A percentile compares a stretch with the other conserved stretches of the same genome.
These are phyloP conservation scores for Ephestia elutella DNA, from an alignment of 1,140 invertebrate genomes.

Conservation along the genomic window DNA sequence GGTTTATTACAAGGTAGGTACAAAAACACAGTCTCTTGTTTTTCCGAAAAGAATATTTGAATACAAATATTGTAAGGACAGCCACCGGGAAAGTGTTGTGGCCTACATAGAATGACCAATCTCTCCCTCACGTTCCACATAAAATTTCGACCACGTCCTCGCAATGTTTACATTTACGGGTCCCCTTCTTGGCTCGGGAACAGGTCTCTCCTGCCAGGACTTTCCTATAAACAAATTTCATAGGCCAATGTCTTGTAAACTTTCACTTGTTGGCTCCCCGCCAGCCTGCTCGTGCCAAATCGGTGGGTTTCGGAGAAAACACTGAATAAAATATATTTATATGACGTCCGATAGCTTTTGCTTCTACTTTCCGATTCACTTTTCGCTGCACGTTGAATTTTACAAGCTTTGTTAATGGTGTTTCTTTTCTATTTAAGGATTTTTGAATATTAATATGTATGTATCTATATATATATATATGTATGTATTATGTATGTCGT, in stretches of 20 bases:
- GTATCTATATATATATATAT: too few species aligned
- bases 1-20: too few species aligned
- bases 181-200: slow-evolving; percentile 33
- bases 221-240: slow-evolving; percentile 55
- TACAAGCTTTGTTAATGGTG: not conserved
- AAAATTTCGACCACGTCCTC: slow-evolving; percentile 23
- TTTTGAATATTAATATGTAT: too few species aligned
- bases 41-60: not conserved
- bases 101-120: slow-evolving; percentile 18
- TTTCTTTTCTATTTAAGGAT: too few species aligned
- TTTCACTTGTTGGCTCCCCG: slow-evolving; percentile 58
- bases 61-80: not conserved
- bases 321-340: slow-evolving; percentile 46
- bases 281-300: slow-evolving; percentile 40
- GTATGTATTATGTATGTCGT: too few species aligned
- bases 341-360: slow-evolving; percentile 17
- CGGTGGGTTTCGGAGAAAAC: slow-evolving; percentile 44
- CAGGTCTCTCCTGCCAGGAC: slow-evolving; percentile 28
- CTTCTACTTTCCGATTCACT: slow-evolving; percentile 7
- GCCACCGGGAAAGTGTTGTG: not conserved
- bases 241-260: slow-evolving; percentile 54
- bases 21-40: not conserved
- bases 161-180: slow-evolving; percentile 51
- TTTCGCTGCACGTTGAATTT: not conserved
- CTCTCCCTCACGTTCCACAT: slow-evolving; percentile 13